Percentiles rank a stretch among this genome's conserved stretches.
These are phyloP conservation scores for Notocelia uddmanniana DNA, from an alignment of 2,888 invertebrate species.

Conservation along the genomic window DNA sequence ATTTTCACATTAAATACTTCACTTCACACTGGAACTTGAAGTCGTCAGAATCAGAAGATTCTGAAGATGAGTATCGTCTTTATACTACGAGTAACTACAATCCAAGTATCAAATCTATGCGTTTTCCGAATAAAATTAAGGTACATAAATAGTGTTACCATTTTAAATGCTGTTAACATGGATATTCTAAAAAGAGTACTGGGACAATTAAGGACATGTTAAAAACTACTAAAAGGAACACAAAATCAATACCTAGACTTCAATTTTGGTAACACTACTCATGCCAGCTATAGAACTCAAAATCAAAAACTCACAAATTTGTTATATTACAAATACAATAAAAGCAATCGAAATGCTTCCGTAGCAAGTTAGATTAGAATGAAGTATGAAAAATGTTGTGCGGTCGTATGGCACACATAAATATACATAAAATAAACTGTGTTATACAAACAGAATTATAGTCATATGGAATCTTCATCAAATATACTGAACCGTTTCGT, in stretches of 20 bases:
- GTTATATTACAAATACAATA: neutral
- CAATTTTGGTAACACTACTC: slow-evolving; percentile 3
- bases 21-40: too few relatives aligned
- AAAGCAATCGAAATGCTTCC: neutral
- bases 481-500: neutral
- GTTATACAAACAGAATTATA: slow-evolving; percentile 29
- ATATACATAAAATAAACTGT: slow-evolving; percentile 1
- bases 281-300: neutral
- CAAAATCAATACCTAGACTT: neutral
- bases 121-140: neutral
- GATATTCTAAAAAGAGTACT: too few relatives aligned
- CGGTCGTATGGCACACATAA: slow-evolving; percentile 19
- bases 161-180: neutral
- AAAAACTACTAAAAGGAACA: neutral
- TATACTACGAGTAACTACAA: too few relatives aligned
- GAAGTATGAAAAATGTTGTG: slow-evolving; percentile 35
- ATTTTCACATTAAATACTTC: neutral
- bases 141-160: slow-evolving; percentile 1
- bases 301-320: neutral
- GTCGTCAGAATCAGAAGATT: too few relatives aligned
- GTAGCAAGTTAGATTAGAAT: slow-evolving; percentile 6
- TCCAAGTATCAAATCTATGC: slow-evolving; percentile 2
- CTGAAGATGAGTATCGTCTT: too few relatives aligned
- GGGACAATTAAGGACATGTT: too few relatives aligned
- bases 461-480: neutral